These are phyloP conservation scores for cat (Felis catus) DNA, from an alignment of 2,113 vertebrate genomes.

Conservation along the genomic window DNA sequence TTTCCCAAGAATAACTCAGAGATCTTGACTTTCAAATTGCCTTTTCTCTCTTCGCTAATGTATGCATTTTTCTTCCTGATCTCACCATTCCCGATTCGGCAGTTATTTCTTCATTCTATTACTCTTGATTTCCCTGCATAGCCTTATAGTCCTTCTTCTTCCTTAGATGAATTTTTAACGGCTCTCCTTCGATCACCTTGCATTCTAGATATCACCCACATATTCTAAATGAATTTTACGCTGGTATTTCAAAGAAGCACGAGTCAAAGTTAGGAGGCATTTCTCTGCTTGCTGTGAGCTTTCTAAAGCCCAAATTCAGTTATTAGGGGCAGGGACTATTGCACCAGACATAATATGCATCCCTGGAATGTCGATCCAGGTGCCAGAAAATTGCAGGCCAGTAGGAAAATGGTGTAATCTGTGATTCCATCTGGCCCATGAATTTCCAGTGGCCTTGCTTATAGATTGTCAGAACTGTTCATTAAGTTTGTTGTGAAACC, in stretches of 20 bases:
- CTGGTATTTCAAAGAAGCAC: neutral
- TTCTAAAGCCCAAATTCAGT: slow-evolving; percentile 68
- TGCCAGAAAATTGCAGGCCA: slow-evolving; percentile 84
- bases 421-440: slow-evolving; percentile 85
- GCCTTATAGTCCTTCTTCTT: neutral
- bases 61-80: neutral
- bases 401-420: slow-evolving; percentile 83
- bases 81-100: neutral
- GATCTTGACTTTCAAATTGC: neutral
- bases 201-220: neutral
- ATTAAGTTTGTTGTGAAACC: slow-evolving; percentile 88
- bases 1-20: neutral
- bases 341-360: slow-evolving; percentile 71
- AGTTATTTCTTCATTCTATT: neutral
- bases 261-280: slow-evolving; percentile 46
- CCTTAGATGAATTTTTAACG: neutral
- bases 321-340: slow-evolving; percentile 74
- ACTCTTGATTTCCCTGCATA: neutral
- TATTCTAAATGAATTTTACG: neutral
- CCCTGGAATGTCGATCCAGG: slow-evolving; percentile 79
- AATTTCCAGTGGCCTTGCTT: slow-evolving; percentile 81
- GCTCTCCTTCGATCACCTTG: neutral
- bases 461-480: slow-evolving; percentile 84
- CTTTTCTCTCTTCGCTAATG: neutral
- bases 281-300: slow-evolving; percentile 61